Evolutionary conservation across 1,140 invertebrate genomes (phyloP).

Genomic region (Wasmannia auropunctata): DNA sequence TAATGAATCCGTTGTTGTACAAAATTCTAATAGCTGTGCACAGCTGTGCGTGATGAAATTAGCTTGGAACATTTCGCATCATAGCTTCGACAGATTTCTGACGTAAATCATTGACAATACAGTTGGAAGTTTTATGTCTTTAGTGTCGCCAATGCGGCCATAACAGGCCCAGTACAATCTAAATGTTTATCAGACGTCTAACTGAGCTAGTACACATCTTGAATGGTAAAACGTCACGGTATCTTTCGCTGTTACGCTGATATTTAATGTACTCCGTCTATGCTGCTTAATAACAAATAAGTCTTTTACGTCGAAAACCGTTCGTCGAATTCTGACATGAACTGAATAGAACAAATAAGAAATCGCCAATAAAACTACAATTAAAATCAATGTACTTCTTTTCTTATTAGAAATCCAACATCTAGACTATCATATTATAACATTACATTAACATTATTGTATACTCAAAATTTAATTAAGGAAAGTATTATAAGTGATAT

Average conservation of each 20-base stretch:
- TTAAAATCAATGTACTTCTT: neutral
- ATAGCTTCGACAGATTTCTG: constrained; percentile 29
- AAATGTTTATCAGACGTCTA: constrained; percentile 75
- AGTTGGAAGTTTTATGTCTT: constrained; percentile 70
- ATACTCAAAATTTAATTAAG: constrained; percentile 3
- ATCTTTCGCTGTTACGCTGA: neutral
- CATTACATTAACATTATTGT: neutral
- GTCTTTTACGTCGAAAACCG: neutral
- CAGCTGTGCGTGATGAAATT: constrained; percentile 27
- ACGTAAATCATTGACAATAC: constrained; percentile 63
- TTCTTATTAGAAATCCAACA: neutral
- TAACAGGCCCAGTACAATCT: constrained; percentile 70
- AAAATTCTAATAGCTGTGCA: neutral
- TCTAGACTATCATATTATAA: no score
- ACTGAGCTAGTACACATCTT: constrained; percentile 7
- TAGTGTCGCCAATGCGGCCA: constrained; percentile 75
- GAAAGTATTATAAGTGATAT: neutral
- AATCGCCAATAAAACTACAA: neutral
- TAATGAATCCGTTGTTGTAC: neutral
- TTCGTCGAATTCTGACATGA: neutral
- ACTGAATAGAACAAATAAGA: neutral
- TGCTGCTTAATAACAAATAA: constrained; percentile 5
- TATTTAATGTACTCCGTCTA: neutral
- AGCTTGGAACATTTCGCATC: constrained; percentile 8
- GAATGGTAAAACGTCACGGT: constrained; percentile 25